Evolutionary conservation across 2,888 invertebrate genomes (phyloP), one percentile per base, ranked within the genome.

Genomic region (Zhuqinia jingwanae): DNA sequence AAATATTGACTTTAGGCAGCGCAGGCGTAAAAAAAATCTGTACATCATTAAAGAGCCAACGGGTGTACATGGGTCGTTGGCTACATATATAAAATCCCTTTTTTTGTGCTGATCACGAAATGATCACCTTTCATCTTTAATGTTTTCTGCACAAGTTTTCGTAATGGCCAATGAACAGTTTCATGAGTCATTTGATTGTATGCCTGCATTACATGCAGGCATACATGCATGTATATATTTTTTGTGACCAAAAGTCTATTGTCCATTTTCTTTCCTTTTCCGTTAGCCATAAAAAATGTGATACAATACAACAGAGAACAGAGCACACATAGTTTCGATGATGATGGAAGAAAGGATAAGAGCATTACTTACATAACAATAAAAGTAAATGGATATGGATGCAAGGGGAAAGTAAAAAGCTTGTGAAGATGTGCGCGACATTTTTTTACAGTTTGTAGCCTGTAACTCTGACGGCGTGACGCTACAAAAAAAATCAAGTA

Each of bases 61-160:
- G 36, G 36, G 36, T 36, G 5, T 36, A 8, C 42, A 36, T 36
- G 36, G 36, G 36, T 36, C 5, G 36, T 36, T 6, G 36, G 36
- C 36, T 8, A 36, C 36, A n/a, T n/a, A n/a, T 8, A 36, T 8
- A 6, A 36, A 36, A 36, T 36, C 36, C 36, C 3, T 8, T n/a
- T 15, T 50, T n/a, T 15, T 50, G n/a, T 50, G 50, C 13, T 42
- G 42, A 65, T 65, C 65, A 65, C 20, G 11, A 68, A 45, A 68
- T 68, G 45, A 68, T 68, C 68, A 68, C 68, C 68, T 68, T 45
- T 68, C 68, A 45, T 68, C 68, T 68, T 65, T 45, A 45, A 68
- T 42, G 42, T 68, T 42, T 47, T 45, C 22, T 68, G 36, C 65
- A 65, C 65, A 65, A 36, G 65, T 42, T 65, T 65, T 65, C 15